phyloP scores from a whole-genome alignment of 2,888 invertebrate species.

The Eurytoma adleriae region DNA sequence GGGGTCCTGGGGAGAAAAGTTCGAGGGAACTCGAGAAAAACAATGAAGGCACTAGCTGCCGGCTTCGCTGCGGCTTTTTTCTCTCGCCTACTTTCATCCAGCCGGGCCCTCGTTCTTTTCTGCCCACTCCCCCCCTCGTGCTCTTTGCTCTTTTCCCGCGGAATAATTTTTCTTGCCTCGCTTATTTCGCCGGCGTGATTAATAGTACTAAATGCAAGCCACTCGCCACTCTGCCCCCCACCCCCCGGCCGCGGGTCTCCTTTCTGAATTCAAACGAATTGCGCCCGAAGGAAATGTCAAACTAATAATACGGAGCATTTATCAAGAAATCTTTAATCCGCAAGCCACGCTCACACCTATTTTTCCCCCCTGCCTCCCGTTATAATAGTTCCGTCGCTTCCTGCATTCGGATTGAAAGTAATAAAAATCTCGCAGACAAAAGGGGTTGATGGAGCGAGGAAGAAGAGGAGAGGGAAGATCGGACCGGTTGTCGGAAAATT shows the following conservation, averaged over 20 bases:
- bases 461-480: conserved; percentile 1
- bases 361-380: background rate
- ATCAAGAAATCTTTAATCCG: conserved; percentile 60
- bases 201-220: conserved; percentile 59
- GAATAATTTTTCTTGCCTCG: conserved; percentile 67
- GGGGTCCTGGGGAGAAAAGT: conserved; percentile 14
- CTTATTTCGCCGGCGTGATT: conserved; percentile 68
- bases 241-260: background rate
- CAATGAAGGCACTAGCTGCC: conserved; percentile 35
- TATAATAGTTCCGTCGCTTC: background rate
- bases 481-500: conserved; percentile 35
- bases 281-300: conserved; percentile 63
- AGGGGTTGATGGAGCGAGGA: background rate
- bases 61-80: conserved; percentile 8
- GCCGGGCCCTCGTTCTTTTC: background rate
- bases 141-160: conserved; percentile 54
- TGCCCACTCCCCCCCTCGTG: background rate
- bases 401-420: too few relatives aligned
- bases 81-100: background rate
- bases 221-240: background rate
- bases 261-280: conserved; percentile 4
- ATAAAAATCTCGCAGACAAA: background rate
- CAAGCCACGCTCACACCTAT: background rate
- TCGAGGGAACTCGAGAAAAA: conserved; percentile 35
- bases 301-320: conserved; percentile 68